Conservation (phyloP, 2,797 vertebrate genomes). For the Cichlasoma orientale region DNA sequence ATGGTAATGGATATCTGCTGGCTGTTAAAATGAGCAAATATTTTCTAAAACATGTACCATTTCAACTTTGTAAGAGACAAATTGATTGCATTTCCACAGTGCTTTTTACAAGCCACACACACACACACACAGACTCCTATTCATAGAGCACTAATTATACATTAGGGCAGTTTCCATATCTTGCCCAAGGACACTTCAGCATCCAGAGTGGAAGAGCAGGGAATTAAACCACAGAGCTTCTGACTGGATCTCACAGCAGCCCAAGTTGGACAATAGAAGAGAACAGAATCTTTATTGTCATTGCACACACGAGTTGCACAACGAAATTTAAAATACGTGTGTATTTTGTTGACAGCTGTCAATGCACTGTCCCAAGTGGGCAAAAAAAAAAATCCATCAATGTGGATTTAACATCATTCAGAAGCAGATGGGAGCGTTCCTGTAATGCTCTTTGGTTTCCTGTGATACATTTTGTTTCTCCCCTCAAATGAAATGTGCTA, state of each 20-base stretch:
- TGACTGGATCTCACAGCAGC: fast-evolving
- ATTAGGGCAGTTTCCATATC: neutral
- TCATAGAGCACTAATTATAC: neutral
- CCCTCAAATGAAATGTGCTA: neutral
- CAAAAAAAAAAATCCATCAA: neutral
- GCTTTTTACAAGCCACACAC: too few relatives aligned
- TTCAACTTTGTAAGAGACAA: neutral
- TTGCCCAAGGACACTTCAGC: neutral
- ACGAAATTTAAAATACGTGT: too few relatives aligned
- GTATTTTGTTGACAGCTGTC: neutral
- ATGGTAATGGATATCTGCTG: neutral
- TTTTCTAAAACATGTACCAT: neutral
- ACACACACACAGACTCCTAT: too few relatives aligned
- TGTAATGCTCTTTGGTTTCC: neutral
- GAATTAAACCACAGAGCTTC: neutral
- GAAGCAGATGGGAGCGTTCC: neutral
- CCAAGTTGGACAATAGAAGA: neutral
- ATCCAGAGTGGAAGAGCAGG: neutral
- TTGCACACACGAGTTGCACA: too few relatives aligned
- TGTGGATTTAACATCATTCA: slow-evolving; percentile 1
- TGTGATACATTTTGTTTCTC: neutral
- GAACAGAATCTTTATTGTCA: too few relatives aligned
- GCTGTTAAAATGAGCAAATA: neutral
- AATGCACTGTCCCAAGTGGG: neutral
- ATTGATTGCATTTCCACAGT: too few relatives aligned